phyloP scores from a whole-genome alignment of 2,113 vertebrate species.

The Zootoca vivipara region DNA sequence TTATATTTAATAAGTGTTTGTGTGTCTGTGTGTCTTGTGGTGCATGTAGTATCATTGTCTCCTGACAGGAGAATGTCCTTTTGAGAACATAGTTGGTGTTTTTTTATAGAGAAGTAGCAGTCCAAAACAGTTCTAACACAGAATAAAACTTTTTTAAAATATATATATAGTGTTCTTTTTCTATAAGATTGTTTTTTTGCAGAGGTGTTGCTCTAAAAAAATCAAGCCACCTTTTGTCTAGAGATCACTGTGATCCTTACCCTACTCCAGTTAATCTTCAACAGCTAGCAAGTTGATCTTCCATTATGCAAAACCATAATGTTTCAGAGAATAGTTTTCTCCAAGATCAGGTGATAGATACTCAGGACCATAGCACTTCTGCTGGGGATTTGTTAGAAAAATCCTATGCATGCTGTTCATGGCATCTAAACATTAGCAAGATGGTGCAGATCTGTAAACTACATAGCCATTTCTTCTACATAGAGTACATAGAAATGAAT shows the following conservation, averaged over 20 bases:
- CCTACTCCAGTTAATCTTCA: neutral
- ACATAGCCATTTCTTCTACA: neutral
- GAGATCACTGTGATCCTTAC: neutral
- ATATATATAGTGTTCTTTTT: neutral
- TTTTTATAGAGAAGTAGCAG: neutral
- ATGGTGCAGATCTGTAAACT: neutral
- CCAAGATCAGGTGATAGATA: neutral
- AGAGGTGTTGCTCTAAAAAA: neutral
- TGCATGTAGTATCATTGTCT: neutral
- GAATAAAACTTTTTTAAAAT: neutral
- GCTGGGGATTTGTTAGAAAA: neutral
- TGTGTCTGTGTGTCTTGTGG: neutral
- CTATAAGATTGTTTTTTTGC: neutral
- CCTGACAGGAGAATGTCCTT: neutral
- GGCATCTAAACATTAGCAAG: neutral
- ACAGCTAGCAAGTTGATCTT: neutral
- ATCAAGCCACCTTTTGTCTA: neutral
- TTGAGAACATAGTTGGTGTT: neutral
- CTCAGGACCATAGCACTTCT: neutral
- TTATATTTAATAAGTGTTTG: conserved; percentile 65
- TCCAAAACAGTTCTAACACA: neutral
- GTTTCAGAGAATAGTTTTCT: neutral
- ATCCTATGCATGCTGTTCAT: neutral
- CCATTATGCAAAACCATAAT: neutral
- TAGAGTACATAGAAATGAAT: neutral